Conservation (phyloP, 2,888 invertebrate species). For the Sesia apiformis region DNA sequence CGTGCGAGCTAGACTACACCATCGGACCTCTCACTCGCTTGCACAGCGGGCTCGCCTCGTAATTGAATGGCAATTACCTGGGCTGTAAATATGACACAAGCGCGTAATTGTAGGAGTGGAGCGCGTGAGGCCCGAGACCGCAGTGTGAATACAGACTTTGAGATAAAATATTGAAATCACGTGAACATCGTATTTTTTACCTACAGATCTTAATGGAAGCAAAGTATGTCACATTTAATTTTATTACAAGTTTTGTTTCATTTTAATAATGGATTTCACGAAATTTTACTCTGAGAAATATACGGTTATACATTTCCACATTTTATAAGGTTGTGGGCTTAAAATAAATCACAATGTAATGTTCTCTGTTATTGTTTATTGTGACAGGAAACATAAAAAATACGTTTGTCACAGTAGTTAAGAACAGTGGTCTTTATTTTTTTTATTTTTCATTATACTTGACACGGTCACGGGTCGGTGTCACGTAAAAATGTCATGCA, state of each 20-base stretch:
- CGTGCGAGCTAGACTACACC: conserved; percentile 30
- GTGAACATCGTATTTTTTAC: not conserved
- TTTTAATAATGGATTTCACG: not conserved
- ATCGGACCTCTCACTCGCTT: conserved; percentile 34
- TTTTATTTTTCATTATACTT: not conserved
- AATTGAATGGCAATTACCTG: conserved; percentile 76
- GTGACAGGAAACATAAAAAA: not conserved
- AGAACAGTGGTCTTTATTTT: not conserved
- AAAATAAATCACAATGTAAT: not conserved
- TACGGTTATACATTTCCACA: no score
- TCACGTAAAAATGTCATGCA: not conserved
- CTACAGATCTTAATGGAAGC: no score
- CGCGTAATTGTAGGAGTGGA: conserved; percentile 71
- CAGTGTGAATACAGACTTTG: conserved; percentile 49
- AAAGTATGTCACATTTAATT: no score
- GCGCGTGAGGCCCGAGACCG: conserved; percentile 56
- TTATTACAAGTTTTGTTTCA: no score
- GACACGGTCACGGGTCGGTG: not conserved
- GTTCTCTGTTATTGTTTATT: not conserved
- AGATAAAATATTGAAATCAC: conserved; percentile 59
- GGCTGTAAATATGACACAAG: conserved; percentile 75
- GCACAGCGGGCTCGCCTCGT: conserved; percentile 57
- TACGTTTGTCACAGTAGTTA: not conserved
- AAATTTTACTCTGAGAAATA: not conserved
- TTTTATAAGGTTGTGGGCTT: not conserved